A percentile compares a stretch with the other conserved stretches of the same genome.
Evolutionary conservation across 1,140 invertebrate genomes (phyloP).

Genomic region (Leptinotarsa lineolata): DNA sequence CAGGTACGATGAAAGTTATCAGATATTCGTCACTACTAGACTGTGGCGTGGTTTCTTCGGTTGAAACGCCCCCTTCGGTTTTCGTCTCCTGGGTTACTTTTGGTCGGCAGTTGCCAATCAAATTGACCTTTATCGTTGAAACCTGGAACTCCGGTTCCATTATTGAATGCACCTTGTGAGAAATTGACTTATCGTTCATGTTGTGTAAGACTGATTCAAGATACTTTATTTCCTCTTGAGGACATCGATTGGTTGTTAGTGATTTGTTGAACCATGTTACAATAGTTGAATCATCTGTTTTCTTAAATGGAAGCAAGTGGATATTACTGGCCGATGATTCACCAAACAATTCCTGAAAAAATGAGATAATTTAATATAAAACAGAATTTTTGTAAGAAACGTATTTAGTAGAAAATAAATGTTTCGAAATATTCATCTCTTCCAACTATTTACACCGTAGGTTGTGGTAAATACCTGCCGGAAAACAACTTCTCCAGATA

Average conservation of each 20-base stretch:
- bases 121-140: slow-evolving; percentile 70
- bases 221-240: slow-evolving; percentile 72
- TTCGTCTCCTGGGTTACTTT: slow-evolving; percentile 28
- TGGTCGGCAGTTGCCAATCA: slow-evolving; percentile 69
- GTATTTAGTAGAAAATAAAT: too few relatives aligned
- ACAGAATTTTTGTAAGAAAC: too few relatives aligned
- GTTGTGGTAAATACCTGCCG: too few relatives aligned
- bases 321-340: slow-evolving; percentile 76
- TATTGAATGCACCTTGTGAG: slow-evolving; percentile 67
- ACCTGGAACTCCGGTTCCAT: slow-evolving; percentile 82
- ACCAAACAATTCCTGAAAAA: slow-evolving; percentile 68
- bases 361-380: slow-evolving; percentile 4
- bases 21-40: slow-evolving; percentile 74
- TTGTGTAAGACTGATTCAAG: slow-evolving; percentile 72
- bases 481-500: too few relatives aligned
- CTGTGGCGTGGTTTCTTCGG: slow-evolving; percentile 38
- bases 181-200: slow-evolving; percentile 60
- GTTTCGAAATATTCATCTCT: too few relatives aligned
- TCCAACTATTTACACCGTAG: too few relatives aligned
- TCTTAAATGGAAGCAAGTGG: slow-evolving; percentile 65
- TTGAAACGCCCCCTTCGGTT: slow-evolving; percentile 37
- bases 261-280: slow-evolving; percentile 83
- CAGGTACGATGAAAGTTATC: slow-evolving; percentile 88
- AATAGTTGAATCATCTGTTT: slow-evolving; percentile 61
- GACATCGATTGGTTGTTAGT: slow-evolving; percentile 71